A percentile compares a stretch with the other conserved stretches of the same genome.
phyloP scores from a whole-genome alignment of 2,888 invertebrate species.

The Sinelater perroti region DNA sequence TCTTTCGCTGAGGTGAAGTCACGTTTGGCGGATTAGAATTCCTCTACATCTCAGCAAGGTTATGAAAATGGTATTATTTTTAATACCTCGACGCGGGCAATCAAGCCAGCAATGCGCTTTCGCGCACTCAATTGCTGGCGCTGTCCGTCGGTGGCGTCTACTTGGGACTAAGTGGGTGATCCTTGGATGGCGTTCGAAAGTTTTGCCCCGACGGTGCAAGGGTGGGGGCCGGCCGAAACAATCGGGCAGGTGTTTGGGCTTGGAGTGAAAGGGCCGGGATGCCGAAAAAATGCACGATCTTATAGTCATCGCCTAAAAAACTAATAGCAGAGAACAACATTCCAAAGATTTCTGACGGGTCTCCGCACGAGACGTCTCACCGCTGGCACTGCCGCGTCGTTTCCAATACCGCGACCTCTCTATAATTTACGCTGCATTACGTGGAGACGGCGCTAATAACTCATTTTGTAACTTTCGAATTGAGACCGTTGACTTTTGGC shows the following conservation, averaged over 20 bases:
- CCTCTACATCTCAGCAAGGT: slow-evolving; percentile 34
- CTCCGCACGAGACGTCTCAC: slow-evolving; percentile 27
- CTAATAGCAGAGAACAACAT: slow-evolving; percentile 53
- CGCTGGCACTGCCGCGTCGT: slow-evolving; percentile 34
- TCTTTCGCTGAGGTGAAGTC: slow-evolving; percentile 42
- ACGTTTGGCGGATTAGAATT: slow-evolving; percentile 41
- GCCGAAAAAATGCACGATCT: slow-evolving; percentile 21
- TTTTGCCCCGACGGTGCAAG: too few species aligned
- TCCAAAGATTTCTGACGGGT: slow-evolving; percentile 46
- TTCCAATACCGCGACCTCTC: slow-evolving; percentile 29
- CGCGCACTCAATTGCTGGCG: background rate
- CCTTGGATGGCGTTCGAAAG: too few species aligned
- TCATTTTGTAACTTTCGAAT: slow-evolving; percentile 4
- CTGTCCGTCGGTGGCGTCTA: too few species aligned
- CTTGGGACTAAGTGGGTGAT: slow-evolving; percentile 3
- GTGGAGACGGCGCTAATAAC: slow-evolving; percentile 12
- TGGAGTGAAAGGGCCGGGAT: slow-evolving; percentile 23
- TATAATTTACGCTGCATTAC: background rate
- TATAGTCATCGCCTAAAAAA: slow-evolving; percentile 43
- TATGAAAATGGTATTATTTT: slow-evolving; percentile 32
- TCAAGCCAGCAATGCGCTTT: background rate
- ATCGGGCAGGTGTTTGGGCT: slow-evolving; percentile 14
- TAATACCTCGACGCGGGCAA: slow-evolving; percentile 12
- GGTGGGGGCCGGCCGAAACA: too few species aligned
- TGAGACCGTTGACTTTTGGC: background rate